phyloP scores from a whole-genome alignment of 2,888 invertebrate species.

The Apotomis capreana region DNA sequence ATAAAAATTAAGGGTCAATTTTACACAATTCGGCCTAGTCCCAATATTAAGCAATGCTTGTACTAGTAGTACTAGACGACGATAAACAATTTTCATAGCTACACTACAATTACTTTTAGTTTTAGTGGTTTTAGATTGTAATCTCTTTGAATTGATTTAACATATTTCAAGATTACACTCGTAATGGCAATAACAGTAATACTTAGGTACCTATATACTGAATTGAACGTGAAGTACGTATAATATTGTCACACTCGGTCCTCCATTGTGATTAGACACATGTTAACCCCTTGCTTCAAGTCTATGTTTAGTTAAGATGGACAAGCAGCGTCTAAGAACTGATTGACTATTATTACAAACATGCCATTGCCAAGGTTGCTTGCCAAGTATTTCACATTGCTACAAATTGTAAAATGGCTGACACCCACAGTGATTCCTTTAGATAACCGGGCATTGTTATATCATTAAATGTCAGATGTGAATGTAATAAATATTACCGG shows the following conservation, averaged over 20 bases:
- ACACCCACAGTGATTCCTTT: constrained; percentile 45
- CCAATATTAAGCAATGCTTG: too few species aligned
- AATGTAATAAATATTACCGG: constrained; percentile 40
- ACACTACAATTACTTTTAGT: too few species aligned
- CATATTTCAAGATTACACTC: not conserved
- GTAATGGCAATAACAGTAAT: not conserved
- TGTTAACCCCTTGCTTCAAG: not conserved
- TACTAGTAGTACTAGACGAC: too few species aligned
- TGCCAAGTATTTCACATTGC: constrained; percentile 38
- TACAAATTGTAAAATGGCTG: constrained; percentile 39
- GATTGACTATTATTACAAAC: constrained; percentile 43
- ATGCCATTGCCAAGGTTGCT: constrained; percentile 54
- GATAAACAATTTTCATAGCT: too few species aligned
- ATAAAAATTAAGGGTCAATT: too few species aligned
- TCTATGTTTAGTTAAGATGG: constrained; percentile 23
- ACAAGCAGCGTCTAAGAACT: constrained; percentile 25
- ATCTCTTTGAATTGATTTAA: not conserved
- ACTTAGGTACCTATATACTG: not conserved
- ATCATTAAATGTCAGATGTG: constrained; percentile 29
- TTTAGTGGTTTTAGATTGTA: too few species aligned
- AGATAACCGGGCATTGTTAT: constrained; percentile 41
- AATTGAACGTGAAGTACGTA: not conserved
- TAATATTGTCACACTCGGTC: constrained; percentile 5
- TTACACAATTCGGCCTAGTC: too few species aligned
- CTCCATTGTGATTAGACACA: not conserved